Evolutionary conservation across 1,140 invertebrate species (phyloP).

Genomic region (Zaprionus capensis): DNA sequence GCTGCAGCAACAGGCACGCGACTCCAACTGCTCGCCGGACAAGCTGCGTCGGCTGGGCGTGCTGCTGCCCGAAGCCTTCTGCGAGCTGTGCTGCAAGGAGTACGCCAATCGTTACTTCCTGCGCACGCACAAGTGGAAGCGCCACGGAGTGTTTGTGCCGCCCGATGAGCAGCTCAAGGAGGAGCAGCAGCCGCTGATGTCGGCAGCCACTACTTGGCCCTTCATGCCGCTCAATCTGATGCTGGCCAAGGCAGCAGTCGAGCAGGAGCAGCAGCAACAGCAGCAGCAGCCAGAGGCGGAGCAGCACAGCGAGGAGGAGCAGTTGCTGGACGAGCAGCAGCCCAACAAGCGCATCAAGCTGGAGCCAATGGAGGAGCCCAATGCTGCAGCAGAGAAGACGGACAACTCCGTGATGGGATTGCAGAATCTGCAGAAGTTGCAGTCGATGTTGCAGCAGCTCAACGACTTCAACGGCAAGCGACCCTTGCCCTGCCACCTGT

Average conservation of each 20-base stretch:
- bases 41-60: conserved; percentile 91
- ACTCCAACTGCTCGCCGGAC: conserved; percentile 88
- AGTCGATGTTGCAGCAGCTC: conserved; percentile 95
- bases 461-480: conserved; percentile 90
- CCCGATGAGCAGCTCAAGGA: conserved; percentile 80
- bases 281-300: conserved; percentile 36
- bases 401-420: conserved; percentile 59
- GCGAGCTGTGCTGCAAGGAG: conserved; percentile 97
- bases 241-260: conserved; percentile 84
- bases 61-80: conserved; percentile 94
- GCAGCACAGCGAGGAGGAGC: conserved; percentile 1
- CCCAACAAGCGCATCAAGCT: conserved; percentile 73
- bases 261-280: conserved; percentile 19
- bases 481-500: conserved; percentile 86
- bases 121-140: conserved; percentile 94
- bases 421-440: conserved; percentile 92
- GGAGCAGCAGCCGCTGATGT: conserved; percentile 59
- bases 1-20: conserved; percentile 87
- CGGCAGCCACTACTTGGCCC: conserved; percentile 77
- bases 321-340: conserved; percentile 44
- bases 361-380: conserved; percentile 50
- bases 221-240: conserved; percentile 88
- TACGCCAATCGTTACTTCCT: conserved; percentile 98
- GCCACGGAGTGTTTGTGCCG: conserved; percentile 89
- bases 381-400: conserved; percentile 32